These are phyloP conservation scores for Acestrorhynchus altus DNA, from an alignment of 2,797 vertebrate genomes.

Conservation along the genomic window DNA sequence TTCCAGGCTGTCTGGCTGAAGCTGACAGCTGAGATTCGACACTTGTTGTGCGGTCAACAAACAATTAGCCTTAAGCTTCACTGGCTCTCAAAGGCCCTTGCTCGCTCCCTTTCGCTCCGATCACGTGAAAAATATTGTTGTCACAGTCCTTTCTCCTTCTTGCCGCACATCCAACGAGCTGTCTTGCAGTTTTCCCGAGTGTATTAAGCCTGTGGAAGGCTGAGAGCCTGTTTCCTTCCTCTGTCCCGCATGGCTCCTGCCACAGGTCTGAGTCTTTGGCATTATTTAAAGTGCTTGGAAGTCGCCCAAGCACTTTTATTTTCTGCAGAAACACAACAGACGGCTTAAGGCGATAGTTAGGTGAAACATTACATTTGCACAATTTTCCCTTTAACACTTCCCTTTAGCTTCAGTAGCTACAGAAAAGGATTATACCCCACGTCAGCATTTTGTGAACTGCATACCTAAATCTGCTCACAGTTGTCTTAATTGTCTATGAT, in stretches of 20 bases:
- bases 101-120: slow-evolving; percentile 69
- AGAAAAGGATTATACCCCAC: no score
- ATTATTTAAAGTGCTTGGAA: neutral
- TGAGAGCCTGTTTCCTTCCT: neutral
- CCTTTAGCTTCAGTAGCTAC: no score
- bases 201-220: slow-evolving; percentile 70
- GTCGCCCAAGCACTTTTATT: neutral
- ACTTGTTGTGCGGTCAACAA: slow-evolving; percentile 86
- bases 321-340: neutral
- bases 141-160: slow-evolving; percentile 80
- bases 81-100: slow-evolving; percentile 82
- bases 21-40: slow-evolving; percentile 79
- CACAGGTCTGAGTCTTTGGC: neutral
- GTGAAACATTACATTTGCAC: neutral
- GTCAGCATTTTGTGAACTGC: no score
- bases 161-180: slow-evolving; percentile 81
- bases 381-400: neutral
- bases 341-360: neutral
- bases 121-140: slow-evolving; percentile 82
- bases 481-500: no score
- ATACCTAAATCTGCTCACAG: no score
- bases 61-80: slow-evolving; percentile 86
- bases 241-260: neutral
- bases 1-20: slow-evolving; percentile 73
- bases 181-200: slow-evolving; percentile 79